Evolutionary conservation across 2,113 vertebrate genomes (phyloP), one percentile per base, ranked within the genome.

Genomic region (Callipepla squamata): DNA sequence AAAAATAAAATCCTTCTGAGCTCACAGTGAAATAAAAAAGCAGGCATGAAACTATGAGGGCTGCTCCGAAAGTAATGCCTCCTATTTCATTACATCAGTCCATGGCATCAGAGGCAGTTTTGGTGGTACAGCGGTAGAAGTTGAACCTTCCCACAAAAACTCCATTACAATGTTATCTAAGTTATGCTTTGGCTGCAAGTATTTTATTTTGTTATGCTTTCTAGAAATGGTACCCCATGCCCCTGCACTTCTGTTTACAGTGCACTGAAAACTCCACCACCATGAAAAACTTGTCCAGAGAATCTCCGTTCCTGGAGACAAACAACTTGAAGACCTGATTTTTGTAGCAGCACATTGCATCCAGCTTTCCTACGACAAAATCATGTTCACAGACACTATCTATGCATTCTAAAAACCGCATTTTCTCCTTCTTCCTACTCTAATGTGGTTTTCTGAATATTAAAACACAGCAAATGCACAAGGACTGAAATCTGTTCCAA

Each of bases 11-110:
- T 66, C 55, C 59, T 92, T 34, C 47, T 0, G 0, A 65, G 51
- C 62, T 75, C 72, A 91, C 58, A 82, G 89, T 85, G 51, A 83
- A 91, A 87, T 34, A 84, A 65, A 85, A 83, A 95, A 85, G 36
- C 44, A 94, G 53, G 48, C 82, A 86, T 30, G 57, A 93, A 91
- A 80, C 51, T 32, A 32, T 18, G 9, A 30, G 28, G 18, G 16
- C 53, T 55, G 53, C 16, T 18, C 53, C 53, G 18, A 55, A 55
- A 55, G 53, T 55, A 55, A 55, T 32, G 28, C 53, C 53, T 55
- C 53, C 28, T 55, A 32, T 55, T 55, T 32, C 18, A 55, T 55
- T 30, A 55, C 6, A 6, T 55, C 16, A 23, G 28, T 2, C 50
- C 25, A 15, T 25, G 26, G 10, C 5, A 8, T 51, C 50, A 51